Evolutionary conservation across 1,140 invertebrate species (phyloP).

Genomic region (Dreissena polymorpha): DNA sequence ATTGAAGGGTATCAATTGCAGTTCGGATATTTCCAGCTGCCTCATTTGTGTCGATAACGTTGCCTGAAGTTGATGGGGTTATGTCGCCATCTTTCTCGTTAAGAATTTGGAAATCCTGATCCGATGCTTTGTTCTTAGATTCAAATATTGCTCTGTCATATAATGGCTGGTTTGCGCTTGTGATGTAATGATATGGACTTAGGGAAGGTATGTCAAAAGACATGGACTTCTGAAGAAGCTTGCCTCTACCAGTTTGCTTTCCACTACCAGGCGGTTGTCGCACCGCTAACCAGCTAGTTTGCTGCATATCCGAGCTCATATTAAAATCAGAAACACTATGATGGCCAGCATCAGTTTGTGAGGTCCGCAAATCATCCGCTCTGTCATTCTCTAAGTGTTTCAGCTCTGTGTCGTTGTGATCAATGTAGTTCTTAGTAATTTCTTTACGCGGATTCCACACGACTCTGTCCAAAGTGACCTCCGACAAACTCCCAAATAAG

Average conservation of each 20-base stretch:
- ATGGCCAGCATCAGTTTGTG: too few species aligned
- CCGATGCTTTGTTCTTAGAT: not conserved
- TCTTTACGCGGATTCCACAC: slow-evolving; percentile 21
- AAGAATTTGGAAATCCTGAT: slow-evolving; percentile 10
- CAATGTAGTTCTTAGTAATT: too few species aligned
- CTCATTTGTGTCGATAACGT: not conserved
- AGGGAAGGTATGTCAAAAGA: slow-evolving; percentile 29
- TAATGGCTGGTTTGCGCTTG: slow-evolving; percentile 21
- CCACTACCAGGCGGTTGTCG: not conserved
- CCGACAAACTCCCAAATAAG: slow-evolving; percentile 47
- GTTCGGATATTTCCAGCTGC: not conserved
- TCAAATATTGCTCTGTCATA: not conserved
- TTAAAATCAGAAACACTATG: too few species aligned
- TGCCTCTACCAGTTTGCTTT: not conserved
- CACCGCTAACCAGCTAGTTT: not conserved
- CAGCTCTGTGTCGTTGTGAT: too few species aligned
- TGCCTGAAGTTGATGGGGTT: not conserved
- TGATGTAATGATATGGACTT: slow-evolving; percentile 20
- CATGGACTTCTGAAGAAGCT: slow-evolving; percentile 23
- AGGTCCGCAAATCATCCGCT: too few species aligned
- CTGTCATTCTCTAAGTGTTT: too few species aligned
- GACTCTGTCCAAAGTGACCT: slow-evolving; percentile 17
- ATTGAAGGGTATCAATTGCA: slow-evolving; percentile 13
- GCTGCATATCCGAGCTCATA: too few species aligned
- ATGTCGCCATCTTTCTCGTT: slow-evolving; percentile 1